Evolutionary conservation across 1,140 invertebrate genomes (phyloP).

Genomic region (Cherax quadricarinatus): DNA sequence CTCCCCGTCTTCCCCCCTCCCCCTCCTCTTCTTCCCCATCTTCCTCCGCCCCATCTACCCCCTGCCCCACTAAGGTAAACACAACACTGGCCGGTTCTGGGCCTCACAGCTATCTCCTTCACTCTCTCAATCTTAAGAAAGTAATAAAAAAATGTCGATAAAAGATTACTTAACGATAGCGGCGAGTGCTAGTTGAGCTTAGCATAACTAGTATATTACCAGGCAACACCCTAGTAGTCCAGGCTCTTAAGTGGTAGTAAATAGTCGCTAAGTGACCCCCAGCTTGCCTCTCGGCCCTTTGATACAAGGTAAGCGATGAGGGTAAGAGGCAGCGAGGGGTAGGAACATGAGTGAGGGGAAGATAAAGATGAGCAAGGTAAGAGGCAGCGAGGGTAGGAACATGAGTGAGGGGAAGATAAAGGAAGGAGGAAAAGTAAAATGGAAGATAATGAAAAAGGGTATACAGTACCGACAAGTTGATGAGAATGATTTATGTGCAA

Average conservation of each 20-base stretch:
- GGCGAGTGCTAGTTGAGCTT: background rate
- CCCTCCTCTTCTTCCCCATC: background rate
- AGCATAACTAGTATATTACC: constrained; percentile 22
- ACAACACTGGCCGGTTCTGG: background rate
- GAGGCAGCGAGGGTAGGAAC: too few relatives aligned
- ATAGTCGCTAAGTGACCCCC: background rate
- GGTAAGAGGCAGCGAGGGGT: too few relatives aligned
- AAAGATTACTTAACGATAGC: constrained; percentile 48
- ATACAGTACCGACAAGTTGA: too few relatives aligned
- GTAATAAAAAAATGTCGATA: constrained; percentile 2
- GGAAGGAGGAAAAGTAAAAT: too few relatives aligned
- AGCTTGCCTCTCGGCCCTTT: too few relatives aligned
- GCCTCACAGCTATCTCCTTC: constrained; percentile 9
- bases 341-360: too few relatives aligned
- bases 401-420: too few relatives aligned
- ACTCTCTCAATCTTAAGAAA: constrained; percentile 23
- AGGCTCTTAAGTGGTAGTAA: background rate
- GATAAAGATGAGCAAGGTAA: too few relatives aligned
- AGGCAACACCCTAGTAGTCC: background rate
- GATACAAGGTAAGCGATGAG: too few relatives aligned
- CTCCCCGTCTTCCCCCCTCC: too few relatives aligned
- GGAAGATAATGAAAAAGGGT: too few relatives aligned
- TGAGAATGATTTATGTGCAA: too few relatives aligned
- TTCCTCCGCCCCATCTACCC: background rate
- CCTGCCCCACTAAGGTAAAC: constrained; percentile 7